These are phyloP conservation scores for Pristionchus exspectatus DNA, from an alignment of 2,888 invertebrate genomes.

Conservation along the genomic window DNA sequence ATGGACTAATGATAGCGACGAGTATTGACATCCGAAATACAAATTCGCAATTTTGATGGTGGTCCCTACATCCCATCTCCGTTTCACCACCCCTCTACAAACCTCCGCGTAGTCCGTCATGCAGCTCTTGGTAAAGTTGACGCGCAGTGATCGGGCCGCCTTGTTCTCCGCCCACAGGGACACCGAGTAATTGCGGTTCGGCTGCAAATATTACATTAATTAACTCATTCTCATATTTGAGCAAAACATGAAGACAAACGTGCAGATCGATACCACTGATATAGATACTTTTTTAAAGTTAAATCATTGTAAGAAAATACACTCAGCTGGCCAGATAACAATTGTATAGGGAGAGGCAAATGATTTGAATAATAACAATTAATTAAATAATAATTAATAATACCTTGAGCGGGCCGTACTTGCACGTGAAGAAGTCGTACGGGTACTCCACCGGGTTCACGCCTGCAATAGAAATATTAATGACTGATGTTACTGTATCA, in stretches of 20 bases:
- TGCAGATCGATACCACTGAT: background rate
- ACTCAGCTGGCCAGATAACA: too few relatives aligned
- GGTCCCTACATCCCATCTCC: too few relatives aligned
- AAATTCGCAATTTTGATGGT: too few relatives aligned
- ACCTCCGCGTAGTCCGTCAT: constrained; percentile 73
- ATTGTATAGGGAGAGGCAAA: too few relatives aligned
- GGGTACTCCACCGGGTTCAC: constrained; percentile 69
- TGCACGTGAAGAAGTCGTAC: constrained; percentile 74
- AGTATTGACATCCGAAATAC: too few relatives aligned
- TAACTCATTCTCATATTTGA: too few relatives aligned
- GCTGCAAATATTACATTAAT: constrained; percentile 62
- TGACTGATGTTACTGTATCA: too few relatives aligned
- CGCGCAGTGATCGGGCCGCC: constrained; percentile 70
- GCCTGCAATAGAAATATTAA: constrained; percentile 52
- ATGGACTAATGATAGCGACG: too few relatives aligned
- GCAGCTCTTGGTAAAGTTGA: constrained; percentile 70
- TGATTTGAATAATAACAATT: background rate
- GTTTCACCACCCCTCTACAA: background rate
- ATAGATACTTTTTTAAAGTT: too few relatives aligned
- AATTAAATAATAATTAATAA: background rate
- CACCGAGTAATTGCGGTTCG: constrained; percentile 78
- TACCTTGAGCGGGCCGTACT: constrained; percentile 77
- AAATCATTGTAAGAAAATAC: too few relatives aligned
- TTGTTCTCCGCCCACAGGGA: constrained; percentile 77
- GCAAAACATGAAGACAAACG: background rate